Base-by-base conservation (phyloP, 2,113 vertebrate genomes). In the Pelodiscus sinensis region DNA sequence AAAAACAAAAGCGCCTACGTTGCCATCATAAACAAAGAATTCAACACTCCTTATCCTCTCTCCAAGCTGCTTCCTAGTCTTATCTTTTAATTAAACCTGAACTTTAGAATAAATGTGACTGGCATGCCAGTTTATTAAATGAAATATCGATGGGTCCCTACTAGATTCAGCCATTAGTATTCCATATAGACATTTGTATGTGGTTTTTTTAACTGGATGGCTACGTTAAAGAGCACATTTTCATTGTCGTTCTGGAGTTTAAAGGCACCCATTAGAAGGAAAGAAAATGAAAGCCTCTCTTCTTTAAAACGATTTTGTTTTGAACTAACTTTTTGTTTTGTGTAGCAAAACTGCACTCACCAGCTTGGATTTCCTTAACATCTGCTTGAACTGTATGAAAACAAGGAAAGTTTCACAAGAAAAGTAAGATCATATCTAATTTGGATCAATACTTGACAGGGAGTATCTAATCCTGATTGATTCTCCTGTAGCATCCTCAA, bases 41-140 rank as follows among this genome's bases (percentile, higher is more conserved):
- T 89, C 85, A 88, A 50, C 85, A 80, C 38, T 82, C 27, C 68
- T 92, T 93, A 92, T 95, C 92, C 78, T 96, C 50, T 93, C 95
- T 79, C 87, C 90, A 96, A 95, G 94, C 65, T 96, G 82, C 94
- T 95, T 82, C 87, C 97, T 89, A 93, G 91, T 82, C 95, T 98
- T 98, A 97, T 97, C 97, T 98, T 98, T 98, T 98, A 98, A 98
- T 98, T 98, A 98, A 98, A 97, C 93, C 79, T 95, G 96, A 97
- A 97, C 95, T 97, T 97, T 97, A 97, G 97, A 97, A 95, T 96
- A 95, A 96, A 94, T 94, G 90, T 97, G 65, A 93, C 90, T 95
- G 89, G 77, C 50, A 82, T 84, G 73, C 73, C 84, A 94, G 87
- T 96, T 97, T 97, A 96, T 97, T 97, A 97, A 96, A 95, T 90